Base-by-base conservation (phyloP, 2,797 vertebrate species). In the Paramormyrops hopkinsi region DNA sequence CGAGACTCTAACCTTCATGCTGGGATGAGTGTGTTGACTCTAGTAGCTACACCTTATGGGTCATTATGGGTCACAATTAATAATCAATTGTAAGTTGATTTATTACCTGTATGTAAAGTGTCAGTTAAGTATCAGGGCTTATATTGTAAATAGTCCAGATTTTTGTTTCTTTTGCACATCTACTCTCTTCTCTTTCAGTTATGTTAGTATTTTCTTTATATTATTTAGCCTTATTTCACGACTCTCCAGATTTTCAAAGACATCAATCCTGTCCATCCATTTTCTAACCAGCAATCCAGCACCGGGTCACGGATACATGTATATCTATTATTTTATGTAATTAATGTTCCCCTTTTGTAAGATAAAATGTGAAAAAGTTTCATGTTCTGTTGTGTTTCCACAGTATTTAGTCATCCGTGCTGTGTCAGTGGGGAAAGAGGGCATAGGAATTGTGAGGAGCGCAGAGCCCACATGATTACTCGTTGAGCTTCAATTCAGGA, bases 401-500 rank as follows among this genome's bases (percentile, higher is more conserved):
- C 50, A 37, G 12, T 19, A 56, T 59, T 87, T 56, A 12, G 53
- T 11, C 22, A 29, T 65, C 53, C 29, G 14, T 33, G 29, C 12
- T 7, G 53, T 7, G 29, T 86, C 17, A 56, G 6, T 56, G 7
- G 17, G 29, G 73, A 50, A 22, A 44, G 54, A 88, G 37, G 17
- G 6, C n/a, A 48, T 7, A n/a, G 41, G 69, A 73, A 25, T 22
- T 25, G 37, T 46, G 59, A 48, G 50, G 56, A 59, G 82, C 22
- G 91, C 90, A 92, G 76, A 88, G 90, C 5, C 53, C 12, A 56
- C 85, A n/a, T n/a, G 25, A 90, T 76, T 83, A 87, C 69, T 90
- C 69, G 84, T 89, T 90, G 89, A 91, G 91, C 93, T 93, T 91
- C 92, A 88, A 87, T 79, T 9, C 65, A 53, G 87, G 91, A 92